Evolutionary conservation across 2,113 vertebrate genomes (phyloP).

Genomic region (Pyxicephalus adspersus): DNA sequence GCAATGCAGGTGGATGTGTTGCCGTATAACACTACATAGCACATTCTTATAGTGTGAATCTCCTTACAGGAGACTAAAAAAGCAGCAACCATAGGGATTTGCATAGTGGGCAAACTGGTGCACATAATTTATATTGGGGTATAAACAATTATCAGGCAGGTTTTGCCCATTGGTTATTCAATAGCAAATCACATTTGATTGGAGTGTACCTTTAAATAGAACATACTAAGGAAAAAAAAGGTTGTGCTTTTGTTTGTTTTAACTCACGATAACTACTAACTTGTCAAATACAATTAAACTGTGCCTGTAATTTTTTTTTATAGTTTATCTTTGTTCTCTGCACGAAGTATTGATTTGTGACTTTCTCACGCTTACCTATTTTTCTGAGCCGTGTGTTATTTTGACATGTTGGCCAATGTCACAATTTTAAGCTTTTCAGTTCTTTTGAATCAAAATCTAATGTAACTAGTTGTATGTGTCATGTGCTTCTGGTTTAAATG

Average conservation of each 20-base stretch:
- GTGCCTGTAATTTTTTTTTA: background rate
- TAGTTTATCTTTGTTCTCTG: constrained; percentile 20
- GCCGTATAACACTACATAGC: no score
- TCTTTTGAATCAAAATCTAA: background rate
- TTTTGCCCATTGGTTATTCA: no score
- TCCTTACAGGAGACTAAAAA: no score
- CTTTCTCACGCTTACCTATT: background rate
- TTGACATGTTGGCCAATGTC: background rate
- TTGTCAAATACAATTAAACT: background rate
- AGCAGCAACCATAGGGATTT: no score
- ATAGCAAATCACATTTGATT: no score
- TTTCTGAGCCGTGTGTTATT: background rate
- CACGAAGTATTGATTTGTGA: constrained; percentile 17
- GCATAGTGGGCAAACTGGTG: no score
- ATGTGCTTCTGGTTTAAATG: background rate
- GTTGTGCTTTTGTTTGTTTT: background rate
- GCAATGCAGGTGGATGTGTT: no score
- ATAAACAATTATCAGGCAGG: no score
- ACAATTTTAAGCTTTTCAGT: background rate
- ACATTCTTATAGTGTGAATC: no score
- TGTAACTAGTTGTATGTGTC: background rate
- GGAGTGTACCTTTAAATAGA: no score
- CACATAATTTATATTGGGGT: no score
- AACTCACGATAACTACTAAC: background rate
- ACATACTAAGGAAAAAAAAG: no score